Percentiles rank a stretch among this genome's conserved stretches.
Conservation (phyloP, 2,888 invertebrate species). For the Argyra leucocephala region DNA sequence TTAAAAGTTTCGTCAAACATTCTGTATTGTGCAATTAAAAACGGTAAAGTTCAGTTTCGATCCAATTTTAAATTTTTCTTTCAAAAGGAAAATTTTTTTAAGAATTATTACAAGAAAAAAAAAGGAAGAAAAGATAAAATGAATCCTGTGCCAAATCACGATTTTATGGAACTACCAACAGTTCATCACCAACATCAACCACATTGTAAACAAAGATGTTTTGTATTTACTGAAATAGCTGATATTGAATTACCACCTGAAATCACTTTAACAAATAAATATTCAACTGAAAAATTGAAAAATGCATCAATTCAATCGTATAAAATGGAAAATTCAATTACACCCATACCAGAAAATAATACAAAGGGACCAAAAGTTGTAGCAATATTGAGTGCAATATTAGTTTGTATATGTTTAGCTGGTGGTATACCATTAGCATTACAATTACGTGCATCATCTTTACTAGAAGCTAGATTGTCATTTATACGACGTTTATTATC, state of each 20-base stretch:
- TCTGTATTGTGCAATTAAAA: too few relatives aligned
- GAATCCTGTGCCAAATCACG: slow-evolving; percentile 42
- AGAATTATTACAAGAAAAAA: too few relatives aligned
- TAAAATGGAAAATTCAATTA: slow-evolving; percentile 33
- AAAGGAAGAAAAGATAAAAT: slow-evolving; percentile 26
- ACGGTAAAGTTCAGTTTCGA: too few relatives aligned
- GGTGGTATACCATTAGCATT: slow-evolving; percentile 47
- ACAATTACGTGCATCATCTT: slow-evolving; percentile 48
- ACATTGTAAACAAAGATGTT: slow-evolving; percentile 43
- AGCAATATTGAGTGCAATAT: slow-evolving; percentile 33
- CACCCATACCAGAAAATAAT: slow-evolving; percentile 21
- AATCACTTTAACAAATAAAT: slow-evolving; percentile 34
- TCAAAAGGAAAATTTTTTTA: too few relatives aligned
- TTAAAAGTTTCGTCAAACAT: too few relatives aligned
- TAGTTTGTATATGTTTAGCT: slow-evolving; percentile 40
- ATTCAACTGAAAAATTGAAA: slow-evolving; percentile 38
- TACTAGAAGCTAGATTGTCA: slow-evolving; percentile 48
- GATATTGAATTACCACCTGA: slow-evolving; percentile 43
- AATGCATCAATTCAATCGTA: slow-evolving; percentile 38
- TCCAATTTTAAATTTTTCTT: too few relatives aligned
- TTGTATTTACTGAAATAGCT: slow-evolving; percentile 43
- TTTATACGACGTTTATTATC: slow-evolving; percentile 48
- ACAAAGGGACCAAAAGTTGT: slow-evolving; percentile 35
- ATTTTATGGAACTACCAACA: slow-evolving; percentile 41
- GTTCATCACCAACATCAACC: slow-evolving; percentile 32